phyloP scores from a whole-genome alignment of 2,888 invertebrate species.

The Mythimna pallens region DNA sequence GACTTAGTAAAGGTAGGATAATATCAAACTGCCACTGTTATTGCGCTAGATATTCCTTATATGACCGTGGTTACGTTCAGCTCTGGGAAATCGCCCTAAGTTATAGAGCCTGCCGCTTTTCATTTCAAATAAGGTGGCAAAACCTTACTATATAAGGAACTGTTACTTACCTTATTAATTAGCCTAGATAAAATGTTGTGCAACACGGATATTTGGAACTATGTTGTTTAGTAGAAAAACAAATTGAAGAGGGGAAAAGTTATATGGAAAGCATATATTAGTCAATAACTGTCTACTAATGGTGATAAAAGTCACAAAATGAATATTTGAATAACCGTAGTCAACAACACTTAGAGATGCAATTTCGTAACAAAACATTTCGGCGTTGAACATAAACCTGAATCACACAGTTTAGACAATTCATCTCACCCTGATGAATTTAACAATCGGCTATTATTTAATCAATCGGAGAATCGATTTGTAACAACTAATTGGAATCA shows the following conservation, averaged over 20 bases:
- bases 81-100: slow-evolving; percentile 16
- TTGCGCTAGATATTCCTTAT: slow-evolving; percentile 21
- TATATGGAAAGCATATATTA: slow-evolving; percentile 10
- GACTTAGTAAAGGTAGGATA: slow-evolving; percentile 56
- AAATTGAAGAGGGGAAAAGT: slow-evolving; percentile 1
- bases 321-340: slow-evolving; percentile 7
- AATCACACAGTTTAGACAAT: slow-evolving; percentile 47
- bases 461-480: slow-evolving; percentile 71
- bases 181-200: background rate
- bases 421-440: slow-evolving; percentile 49
- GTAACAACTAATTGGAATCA: slow-evolving; percentile 66
- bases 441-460: slow-evolving; percentile 65
- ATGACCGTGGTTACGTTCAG: background rate
- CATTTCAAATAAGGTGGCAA: slow-evolving; percentile 15
- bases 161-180: slow-evolving; percentile 4
- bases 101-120: slow-evolving; percentile 19
- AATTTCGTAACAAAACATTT: slow-evolving; percentile 54
- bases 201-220: background rate
- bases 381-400: slow-evolving; percentile 48
- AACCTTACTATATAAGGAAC: slow-evolving; percentile 1
- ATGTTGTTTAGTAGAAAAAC: background rate
- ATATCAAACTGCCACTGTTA: slow-evolving; percentile 43
- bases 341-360: slow-evolving; percentile 11
- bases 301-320: slow-evolving; percentile 20
- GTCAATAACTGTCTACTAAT: background rate